phyloP scores from a whole-genome alignment of 2,113 vertebrate species.

The Hemicordylus capensis region DNA sequence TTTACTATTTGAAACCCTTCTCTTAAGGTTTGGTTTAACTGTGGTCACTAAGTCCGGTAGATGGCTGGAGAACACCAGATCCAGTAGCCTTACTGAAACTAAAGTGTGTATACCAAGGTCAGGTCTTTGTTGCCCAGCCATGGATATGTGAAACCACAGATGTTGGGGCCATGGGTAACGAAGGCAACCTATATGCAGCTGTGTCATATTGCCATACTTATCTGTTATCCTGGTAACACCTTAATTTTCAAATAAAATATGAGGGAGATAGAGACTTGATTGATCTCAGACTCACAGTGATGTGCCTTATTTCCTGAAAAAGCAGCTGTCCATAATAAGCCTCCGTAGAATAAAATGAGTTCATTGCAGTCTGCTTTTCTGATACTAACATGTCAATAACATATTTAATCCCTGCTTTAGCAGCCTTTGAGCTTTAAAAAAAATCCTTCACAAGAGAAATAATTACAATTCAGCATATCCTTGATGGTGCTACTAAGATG shows the following conservation, averaged over 20 bases:
- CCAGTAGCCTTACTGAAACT: not conserved
- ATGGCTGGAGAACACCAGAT: not conserved
- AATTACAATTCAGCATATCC: not conserved
- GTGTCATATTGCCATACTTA: too few species aligned
- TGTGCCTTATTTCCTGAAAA: not conserved
- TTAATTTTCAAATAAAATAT: not conserved
- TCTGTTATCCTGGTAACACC: not conserved
- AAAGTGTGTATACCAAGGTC: too few species aligned
- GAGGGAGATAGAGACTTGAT: not conserved
- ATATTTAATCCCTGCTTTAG: not conserved
- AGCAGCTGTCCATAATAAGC: not conserved
- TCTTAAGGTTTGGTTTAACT: constrained; percentile 1
- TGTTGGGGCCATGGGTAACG: too few species aligned
- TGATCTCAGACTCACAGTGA: not conserved
- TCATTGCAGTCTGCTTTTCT: not conserved
- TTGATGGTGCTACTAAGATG: too few species aligned
- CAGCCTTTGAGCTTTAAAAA: not conserved
- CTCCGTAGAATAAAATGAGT: not conserved
- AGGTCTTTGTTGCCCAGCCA: too few species aligned
- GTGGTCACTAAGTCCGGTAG: not conserved
- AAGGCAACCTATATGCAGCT: too few species aligned
- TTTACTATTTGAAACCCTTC: not conserved
- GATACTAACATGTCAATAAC: not conserved
- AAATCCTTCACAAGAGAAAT: not conserved
- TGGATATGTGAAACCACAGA: too few species aligned